These are phyloP conservation scores for Eclectus roratus DNA, from an alignment of 2,113 vertebrate species.

Conservation along the genomic window DNA sequence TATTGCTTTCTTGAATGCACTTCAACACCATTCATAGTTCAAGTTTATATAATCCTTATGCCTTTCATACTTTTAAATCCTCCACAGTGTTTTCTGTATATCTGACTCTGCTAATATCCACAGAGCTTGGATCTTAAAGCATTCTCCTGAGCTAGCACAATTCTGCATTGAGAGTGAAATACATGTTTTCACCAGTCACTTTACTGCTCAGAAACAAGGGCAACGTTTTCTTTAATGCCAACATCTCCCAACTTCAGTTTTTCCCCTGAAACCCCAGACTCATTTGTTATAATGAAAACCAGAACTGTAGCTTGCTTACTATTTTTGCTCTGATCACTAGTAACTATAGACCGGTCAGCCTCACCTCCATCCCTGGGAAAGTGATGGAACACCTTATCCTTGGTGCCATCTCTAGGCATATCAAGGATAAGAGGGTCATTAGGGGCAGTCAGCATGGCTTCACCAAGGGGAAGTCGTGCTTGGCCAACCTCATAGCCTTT, in stretches of 20 bases:
- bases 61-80: constrained; percentile 71
- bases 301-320: background rate
- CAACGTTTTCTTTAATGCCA: background rate
- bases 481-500: too few relatives aligned
- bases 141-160: background rate
- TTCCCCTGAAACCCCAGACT: background rate
- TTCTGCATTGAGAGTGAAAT: constrained; percentile 24
- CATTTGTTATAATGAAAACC: background rate
- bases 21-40: constrained; percentile 70
- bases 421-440: too few relatives aligned
- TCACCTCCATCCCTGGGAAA: too few relatives aligned
- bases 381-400: too few relatives aligned
- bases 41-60: constrained; percentile 71
- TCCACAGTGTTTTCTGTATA: constrained; percentile 51
- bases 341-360: too few relatives aligned
- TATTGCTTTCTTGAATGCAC: constrained; percentile 74
- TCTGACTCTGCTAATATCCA: constrained; percentile 41
- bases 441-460: too few relatives aligned
- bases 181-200: constrained; percentile 6
- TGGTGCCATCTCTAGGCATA: too few relatives aligned
- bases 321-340: background rate
- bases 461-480: too few relatives aligned
- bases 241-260: accelerated
- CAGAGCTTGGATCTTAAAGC: background rate
- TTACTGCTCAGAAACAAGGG: background rate